phyloP scores from a whole-genome alignment of 2,797 vertebrate genomes.

The Sardinella longiceps region DNA sequence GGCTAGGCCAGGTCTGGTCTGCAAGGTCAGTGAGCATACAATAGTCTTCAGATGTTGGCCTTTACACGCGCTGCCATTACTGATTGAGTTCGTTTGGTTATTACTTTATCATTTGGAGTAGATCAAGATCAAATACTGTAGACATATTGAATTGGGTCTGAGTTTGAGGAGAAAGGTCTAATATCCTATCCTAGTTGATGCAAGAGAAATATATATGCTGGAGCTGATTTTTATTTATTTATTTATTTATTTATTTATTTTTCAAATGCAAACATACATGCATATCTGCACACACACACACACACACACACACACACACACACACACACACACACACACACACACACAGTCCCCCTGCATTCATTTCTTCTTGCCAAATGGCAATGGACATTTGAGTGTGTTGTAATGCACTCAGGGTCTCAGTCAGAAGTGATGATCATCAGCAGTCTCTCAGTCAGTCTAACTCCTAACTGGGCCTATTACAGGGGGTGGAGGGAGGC shows the following conservation, averaged over 20 bases:
- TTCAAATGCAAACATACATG: slow-evolving; percentile 22
- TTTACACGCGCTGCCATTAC: background rate
- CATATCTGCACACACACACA: background rate
- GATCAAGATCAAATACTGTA: background rate
- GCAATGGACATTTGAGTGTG: slow-evolving; percentile 12
- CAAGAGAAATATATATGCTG: background rate
- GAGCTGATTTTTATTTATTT: background rate
- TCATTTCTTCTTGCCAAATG: background rate
- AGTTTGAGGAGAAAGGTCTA: background rate
- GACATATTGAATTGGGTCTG: background rate
- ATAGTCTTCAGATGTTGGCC: background rate
- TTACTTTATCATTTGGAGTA: background rate
- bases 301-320: background rate
- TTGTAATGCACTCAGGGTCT: slow-evolving; percentile 5
- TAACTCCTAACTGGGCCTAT: slow-evolving; percentile 26
- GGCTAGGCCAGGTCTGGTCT: slow-evolving; percentile 26
- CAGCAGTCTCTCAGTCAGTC: background rate
- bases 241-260: no score
- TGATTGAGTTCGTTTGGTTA: background rate
- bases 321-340: slow-evolving; percentile 25
- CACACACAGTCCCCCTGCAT: background rate
- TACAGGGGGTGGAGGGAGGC: slow-evolving; percentile 18
- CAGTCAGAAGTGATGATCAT: slow-evolving; percentile 22
- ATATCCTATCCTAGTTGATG: background rate
- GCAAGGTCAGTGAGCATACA: background rate